These are phyloP conservation scores for Sebastes flavidus DNA, from an alignment of 2,797 vertebrate genomes.

Conservation along the genomic window DNA sequence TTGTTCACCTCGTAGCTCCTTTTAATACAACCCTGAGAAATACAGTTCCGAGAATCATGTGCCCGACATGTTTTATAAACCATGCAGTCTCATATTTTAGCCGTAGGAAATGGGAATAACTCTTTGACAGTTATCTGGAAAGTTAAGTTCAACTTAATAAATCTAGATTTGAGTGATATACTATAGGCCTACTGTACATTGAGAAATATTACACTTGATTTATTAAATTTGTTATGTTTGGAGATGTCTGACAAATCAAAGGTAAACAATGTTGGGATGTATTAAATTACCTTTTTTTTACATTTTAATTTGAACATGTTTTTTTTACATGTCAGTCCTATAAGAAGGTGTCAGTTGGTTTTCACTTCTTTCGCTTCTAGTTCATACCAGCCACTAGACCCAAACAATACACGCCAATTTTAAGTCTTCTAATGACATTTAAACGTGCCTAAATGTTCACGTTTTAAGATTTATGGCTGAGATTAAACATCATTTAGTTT, in stretches of 20 bases:
- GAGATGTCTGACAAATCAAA: not conserved
- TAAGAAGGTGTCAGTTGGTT: not conserved
- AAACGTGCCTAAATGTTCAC: too few relatives aligned
- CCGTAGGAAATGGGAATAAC: not conserved
- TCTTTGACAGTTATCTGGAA: constrained; percentile 7
- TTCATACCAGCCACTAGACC: not conserved
- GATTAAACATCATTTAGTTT: constrained; percentile 2
- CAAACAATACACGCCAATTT: not conserved
- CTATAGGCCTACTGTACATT: not conserved
- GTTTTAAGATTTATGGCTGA: too few relatives aligned
- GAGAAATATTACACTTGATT: not conserved
- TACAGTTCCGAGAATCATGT: constrained; percentile 7
- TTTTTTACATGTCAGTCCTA: not conserved
- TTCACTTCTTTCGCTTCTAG: not conserved
- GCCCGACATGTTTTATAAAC: constrained; percentile 4
- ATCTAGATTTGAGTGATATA: constrained; percentile 4
- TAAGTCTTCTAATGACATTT: too few relatives aligned
- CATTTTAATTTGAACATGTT: not conserved
- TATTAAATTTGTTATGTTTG: not conserved
- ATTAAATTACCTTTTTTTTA: not conserved
- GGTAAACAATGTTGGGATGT: not conserved
- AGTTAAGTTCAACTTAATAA: not conserved
- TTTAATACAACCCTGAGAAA: constrained; percentile 21
- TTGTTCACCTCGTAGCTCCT: constrained; percentile 31
- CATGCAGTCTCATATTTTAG: not conserved